Percentiles rank a stretch among this genome's conserved stretches.
Evolutionary conservation across 2,888 invertebrate species (phyloP).

Genomic region (Eucriotettix oculatus): DNA sequence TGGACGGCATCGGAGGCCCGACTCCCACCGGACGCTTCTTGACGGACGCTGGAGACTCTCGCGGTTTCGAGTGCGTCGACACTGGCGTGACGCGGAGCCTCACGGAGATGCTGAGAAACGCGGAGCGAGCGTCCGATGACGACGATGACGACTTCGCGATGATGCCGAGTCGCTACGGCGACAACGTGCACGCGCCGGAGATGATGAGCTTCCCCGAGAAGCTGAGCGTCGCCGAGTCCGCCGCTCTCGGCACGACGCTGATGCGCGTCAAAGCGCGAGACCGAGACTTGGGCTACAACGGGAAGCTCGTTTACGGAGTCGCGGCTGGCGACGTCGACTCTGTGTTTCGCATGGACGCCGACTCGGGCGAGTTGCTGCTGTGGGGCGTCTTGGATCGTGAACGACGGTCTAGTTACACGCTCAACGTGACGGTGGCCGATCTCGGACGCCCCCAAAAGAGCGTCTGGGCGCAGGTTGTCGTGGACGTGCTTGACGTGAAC

Average conservation of each 20-base stretch:
- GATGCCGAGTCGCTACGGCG: slow-evolving; percentile 68
- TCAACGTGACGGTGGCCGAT: slow-evolving; percentile 78
- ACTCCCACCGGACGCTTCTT: slow-evolving; percentile 20
- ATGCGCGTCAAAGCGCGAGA: slow-evolving; percentile 60
- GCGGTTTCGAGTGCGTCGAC: slow-evolving; percentile 64
- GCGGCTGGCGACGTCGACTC: slow-evolving; percentile 72
- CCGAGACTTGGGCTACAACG: slow-evolving; percentile 81
- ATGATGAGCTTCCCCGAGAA: slow-evolving; percentile 69
- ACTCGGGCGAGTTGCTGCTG: slow-evolving; percentile 58
- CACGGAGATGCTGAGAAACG: slow-evolving; percentile 62
- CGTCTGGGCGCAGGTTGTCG: slow-evolving; percentile 54
- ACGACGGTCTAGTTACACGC: slow-evolving; percentile 58
- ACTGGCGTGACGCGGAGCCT: slow-evolving; percentile 68
- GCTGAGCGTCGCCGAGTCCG: slow-evolving; percentile 72
- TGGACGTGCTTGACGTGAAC: slow-evolving; percentile 73
- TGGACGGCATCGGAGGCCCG: slow-evolving; percentile 43
- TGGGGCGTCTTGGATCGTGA: slow-evolving; percentile 74
- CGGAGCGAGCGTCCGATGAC: slow-evolving; percentile 35
- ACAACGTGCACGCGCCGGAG: slow-evolving; percentile 75
- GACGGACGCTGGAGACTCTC: slow-evolving; percentile 31
- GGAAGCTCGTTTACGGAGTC: slow-evolving; percentile 75
- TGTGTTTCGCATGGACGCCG: slow-evolving; percentile 72
- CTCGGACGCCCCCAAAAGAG: slow-evolving; percentile 68
- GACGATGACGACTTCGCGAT: slow-evolving; percentile 43
- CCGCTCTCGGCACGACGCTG: slow-evolving; percentile 57